Conservation (phyloP, 2,888 invertebrate genomes). For the Ennomos erosarius region DNA sequence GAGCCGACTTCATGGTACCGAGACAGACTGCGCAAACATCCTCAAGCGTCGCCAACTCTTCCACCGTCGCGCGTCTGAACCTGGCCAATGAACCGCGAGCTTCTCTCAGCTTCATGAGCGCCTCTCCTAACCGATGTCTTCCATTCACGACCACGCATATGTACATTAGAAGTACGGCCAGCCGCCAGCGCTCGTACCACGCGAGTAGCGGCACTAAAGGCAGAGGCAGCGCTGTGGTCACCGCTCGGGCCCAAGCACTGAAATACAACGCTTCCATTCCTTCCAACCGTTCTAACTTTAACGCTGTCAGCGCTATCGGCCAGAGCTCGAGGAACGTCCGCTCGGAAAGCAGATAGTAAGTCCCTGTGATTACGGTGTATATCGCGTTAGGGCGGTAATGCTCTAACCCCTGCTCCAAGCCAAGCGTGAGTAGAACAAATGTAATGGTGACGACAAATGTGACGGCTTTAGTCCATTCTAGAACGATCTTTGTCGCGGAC, state of each 20-base stretch:
- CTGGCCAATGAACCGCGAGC: constrained; percentile 87
- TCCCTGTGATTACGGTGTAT: constrained; percentile 88
- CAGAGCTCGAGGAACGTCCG: constrained; percentile 89
- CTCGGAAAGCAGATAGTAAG: constrained; percentile 90
- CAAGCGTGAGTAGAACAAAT: constrained; percentile 90
- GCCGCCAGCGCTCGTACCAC: constrained; percentile 84
- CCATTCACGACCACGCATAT: constrained; percentile 87
- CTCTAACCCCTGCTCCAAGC: constrained; percentile 90
- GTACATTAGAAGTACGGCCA: constrained; percentile 86
- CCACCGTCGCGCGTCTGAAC: constrained; percentile 87
- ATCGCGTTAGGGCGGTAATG: constrained; percentile 89
- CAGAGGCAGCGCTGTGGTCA: constrained; percentile 85
- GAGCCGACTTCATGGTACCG: constrained; percentile 88
- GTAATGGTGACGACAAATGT: constrained; percentile 92
- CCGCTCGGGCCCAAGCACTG: constrained; percentile 86
- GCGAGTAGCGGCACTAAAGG: constrained; percentile 84
- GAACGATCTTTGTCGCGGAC: constrained; percentile 92
- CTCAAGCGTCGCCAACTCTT: constrained; percentile 88
- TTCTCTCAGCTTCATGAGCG: constrained; percentile 80
- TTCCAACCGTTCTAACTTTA: constrained; percentile 87
- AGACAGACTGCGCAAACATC: constrained; percentile 93
- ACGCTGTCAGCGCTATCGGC: constrained; percentile 82
- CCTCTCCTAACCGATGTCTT: constrained; percentile 86
- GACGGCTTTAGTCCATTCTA: constrained; percentile 93
- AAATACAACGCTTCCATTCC: constrained; percentile 90